Percentiles rank a stretch among this genome's conserved stretches.
These are phyloP conservation scores for Drosophila formosana DNA, from an alignment of 2,888 invertebrate genomes.

Conservation along the genomic window DNA sequence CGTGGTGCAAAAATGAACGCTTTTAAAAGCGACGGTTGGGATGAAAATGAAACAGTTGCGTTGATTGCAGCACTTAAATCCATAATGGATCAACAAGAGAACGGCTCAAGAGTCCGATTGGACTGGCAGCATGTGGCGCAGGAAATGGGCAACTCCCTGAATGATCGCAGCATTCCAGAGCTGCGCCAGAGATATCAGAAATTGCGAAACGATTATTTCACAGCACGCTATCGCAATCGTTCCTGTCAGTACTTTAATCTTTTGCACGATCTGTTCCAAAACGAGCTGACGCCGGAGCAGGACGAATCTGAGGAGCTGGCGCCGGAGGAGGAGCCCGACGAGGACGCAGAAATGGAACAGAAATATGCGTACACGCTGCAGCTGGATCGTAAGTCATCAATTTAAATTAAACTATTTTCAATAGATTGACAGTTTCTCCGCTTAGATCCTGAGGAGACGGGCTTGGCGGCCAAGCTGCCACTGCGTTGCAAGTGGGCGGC, in stretches of 20 bases:
- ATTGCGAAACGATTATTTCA: conserved; percentile 35
- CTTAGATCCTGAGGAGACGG: conserved; percentile 23
- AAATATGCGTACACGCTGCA: conserved; percentile 46
- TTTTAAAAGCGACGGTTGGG: conserved; percentile 30
- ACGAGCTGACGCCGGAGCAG: conserved; percentile 8
- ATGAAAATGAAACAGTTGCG: conserved; percentile 33
- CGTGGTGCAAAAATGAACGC: conserved; percentile 37
- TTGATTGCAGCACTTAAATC: conserved; percentile 38
- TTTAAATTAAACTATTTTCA: neutral
- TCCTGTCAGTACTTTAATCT: conserved; percentile 41
- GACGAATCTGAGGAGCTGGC: conserved; percentile 2
- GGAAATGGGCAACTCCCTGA: conserved; percentile 32
- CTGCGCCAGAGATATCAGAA: conserved; percentile 38
- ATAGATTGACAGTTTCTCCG: no score
- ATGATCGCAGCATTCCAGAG: conserved; percentile 17
- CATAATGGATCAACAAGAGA: conserved; percentile 2
- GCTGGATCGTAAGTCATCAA: conserved; percentile 30
- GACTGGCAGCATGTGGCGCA: conserved; percentile 44
- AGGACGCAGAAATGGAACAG: conserved; percentile 27
- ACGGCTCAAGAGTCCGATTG: conserved; percentile 2
- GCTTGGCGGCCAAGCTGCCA: neutral
- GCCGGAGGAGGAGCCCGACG: neutral
- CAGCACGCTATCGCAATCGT: conserved; percentile 27
- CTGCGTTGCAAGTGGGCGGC: conserved; percentile 52
- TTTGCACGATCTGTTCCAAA: conserved; percentile 28